phyloP scores from a whole-genome alignment of 2,888 invertebrate species.

The Sarcophaga variegata region DNA sequence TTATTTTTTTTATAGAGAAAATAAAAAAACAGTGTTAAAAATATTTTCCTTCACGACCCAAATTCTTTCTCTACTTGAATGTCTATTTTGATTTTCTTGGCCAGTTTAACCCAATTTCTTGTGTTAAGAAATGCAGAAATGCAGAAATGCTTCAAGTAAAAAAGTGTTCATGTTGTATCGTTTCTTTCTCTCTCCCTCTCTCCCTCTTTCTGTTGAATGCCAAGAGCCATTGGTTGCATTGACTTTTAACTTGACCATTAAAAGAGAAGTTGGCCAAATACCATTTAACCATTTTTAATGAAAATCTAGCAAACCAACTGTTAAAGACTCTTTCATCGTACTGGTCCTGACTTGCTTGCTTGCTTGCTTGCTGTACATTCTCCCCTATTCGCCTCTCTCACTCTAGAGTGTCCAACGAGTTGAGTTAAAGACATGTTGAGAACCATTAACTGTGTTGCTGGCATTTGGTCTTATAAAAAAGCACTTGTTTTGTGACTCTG shows the following conservation, averaged over 20 bases:
- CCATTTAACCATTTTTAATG: constrained; percentile 23
- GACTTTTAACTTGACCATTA: constrained; percentile 51
- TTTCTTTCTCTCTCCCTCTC: not conserved
- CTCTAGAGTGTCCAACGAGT: not conserved
- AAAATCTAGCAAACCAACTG: constrained; percentile 34
- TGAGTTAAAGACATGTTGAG: constrained; percentile 58
- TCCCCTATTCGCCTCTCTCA: not conserved
- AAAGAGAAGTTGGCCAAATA: constrained; percentile 66
- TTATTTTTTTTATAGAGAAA: too few relatives aligned
- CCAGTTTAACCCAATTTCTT: constrained; percentile 52
- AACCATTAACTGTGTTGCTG: constrained; percentile 36
- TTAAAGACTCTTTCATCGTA: constrained; percentile 25
- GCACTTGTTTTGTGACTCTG: constrained; percentile 35
- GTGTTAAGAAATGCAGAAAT: constrained; percentile 5
- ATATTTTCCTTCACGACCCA: constrained; percentile 36
- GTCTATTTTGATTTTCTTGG: constrained; percentile 13
- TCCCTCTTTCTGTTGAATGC: too few relatives aligned
- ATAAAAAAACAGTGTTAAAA: too few relatives aligned
- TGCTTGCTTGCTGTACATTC: not conserved
- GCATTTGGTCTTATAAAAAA: not conserved
- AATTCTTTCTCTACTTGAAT: constrained; percentile 19
- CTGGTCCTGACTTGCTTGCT: constrained; percentile 47
- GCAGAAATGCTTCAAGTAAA: constrained; percentile 16
- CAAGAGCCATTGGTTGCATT: not conserved
- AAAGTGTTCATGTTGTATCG: not conserved